Evolutionary conservation across 2,888 invertebrate genomes (phyloP), one percentile per base, ranked within the genome.

Genomic region (Anarsia innoxiella): DNA sequence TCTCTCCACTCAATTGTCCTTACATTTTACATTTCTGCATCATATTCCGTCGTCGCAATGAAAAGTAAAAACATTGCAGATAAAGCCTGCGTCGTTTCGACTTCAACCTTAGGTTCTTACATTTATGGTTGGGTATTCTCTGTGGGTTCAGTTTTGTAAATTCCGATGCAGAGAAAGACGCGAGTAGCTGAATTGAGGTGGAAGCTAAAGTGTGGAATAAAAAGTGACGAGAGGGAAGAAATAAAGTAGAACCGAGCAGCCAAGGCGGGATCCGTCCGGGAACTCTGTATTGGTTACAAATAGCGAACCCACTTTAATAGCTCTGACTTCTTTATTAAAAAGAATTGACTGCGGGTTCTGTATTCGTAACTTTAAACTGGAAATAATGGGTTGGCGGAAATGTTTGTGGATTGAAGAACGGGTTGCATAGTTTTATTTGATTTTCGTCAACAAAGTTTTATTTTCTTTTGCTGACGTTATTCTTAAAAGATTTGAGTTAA

Each of bases 11-110:
- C 78, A 75, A 80, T 79, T 79, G 82, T 82, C 77, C 70, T 77
- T 70, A 74, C 77, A 73, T 79, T 78, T 83, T 75, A 77, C 72
- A 82, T 79, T 79, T 74, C 76, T 78, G 72, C 79, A 77, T 80
- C 82, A 82, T 79, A 80, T 82, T 79, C 74, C 61, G 65, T 64
- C 56, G 59, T 62, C 64, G 77, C 76, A 76, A 80, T 77, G 77
- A 77, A 79, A 79, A 78, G 70, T 73, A 77, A 79, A 80, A 80
- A 80, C 74, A 78, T 66, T 74, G 68, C 72, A 66, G 66, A 58
- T 51, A 56, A 47, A 39, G 9, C 1, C 1, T 10, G 6, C 8
- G 8, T 19, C 19, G 8, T 19, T 19, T 8, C 8, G 19, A 19
- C 3, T 5, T 3, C 19, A 19, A 19, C 19, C 19, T 19, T 19